These are phyloP conservation scores for Dermochelys coriacea DNA, from an alignment of 2,797 vertebrate species.

Conservation along the genomic window DNA sequence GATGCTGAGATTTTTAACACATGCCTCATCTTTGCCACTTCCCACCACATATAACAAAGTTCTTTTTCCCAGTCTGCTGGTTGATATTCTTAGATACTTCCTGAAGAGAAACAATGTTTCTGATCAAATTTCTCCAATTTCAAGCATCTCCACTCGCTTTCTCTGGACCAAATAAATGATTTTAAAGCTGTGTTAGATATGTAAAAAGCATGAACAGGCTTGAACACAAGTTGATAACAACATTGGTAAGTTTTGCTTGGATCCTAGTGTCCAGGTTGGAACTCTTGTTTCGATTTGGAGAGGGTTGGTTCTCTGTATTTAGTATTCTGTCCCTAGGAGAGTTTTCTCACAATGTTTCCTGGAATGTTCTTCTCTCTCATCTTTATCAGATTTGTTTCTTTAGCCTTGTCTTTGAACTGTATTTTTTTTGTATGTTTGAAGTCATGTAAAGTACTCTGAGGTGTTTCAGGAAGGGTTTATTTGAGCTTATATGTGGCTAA, in stretches of 20 bases:
- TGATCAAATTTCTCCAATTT: background rate
- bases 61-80: background rate
- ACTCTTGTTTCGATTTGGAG: background rate
- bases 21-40: background rate
- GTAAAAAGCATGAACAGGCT: background rate
- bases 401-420: background rate
- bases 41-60: background rate
- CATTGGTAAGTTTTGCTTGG: background rate
- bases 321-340: background rate
- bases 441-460: background rate
- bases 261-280: background rate
- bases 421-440: background rate
- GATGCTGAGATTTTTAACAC: background rate
- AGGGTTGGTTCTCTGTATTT: background rate
- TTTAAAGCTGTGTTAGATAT: background rate
- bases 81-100: background rate
- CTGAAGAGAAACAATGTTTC: background rate
- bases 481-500: background rate
- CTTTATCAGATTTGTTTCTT: slow-evolving; percentile 17
- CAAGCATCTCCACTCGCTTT: background rate
- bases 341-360: background rate
- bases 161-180: background rate
- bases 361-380: background rate
- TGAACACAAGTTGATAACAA: no score
- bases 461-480: background rate